These are phyloP conservation scores for Alexandromys oeconomus DNA, from an alignment of 2,797 vertebrate species.

Conservation along the genomic window DNA sequence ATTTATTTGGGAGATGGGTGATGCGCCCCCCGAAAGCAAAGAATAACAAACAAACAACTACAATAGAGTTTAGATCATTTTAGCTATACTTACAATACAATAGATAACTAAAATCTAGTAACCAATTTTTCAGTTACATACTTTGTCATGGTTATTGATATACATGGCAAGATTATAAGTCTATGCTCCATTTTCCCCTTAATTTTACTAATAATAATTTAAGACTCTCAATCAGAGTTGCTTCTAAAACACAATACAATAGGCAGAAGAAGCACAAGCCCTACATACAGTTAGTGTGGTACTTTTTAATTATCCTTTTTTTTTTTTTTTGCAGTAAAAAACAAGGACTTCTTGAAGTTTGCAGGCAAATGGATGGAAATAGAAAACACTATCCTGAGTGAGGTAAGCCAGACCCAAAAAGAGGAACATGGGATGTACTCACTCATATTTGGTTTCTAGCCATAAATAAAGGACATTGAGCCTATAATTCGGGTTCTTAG, in stretches of 20 bases:
- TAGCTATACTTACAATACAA: neutral
- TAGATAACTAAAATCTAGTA: neutral
- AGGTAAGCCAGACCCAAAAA: too few species aligned
- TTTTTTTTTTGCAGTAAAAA: too few species aligned
- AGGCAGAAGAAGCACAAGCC: neutral
- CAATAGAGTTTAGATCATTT: neutral
- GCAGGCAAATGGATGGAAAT: too few species aligned
- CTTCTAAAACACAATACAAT: conserved; percentile 5
- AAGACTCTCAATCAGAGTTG: neutral
- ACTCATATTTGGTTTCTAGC: too few species aligned
- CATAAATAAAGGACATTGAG: too few species aligned
- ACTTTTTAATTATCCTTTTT: neutral
- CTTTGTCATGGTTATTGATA: neutral
- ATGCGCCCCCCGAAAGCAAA: too few species aligned
- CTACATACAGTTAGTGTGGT: neutral
- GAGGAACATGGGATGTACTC: too few species aligned
- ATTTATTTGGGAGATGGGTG: neutral
- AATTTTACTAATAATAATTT: neutral
- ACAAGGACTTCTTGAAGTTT: too few species aligned
- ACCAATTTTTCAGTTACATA: neutral
- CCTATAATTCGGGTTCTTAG: too few species aligned
- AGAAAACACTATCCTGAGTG: too few species aligned
- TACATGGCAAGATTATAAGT: neutral
- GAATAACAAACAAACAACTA: neutral
- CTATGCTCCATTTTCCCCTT: conserved; percentile 5